Evolutionary conservation across 2,888 invertebrate species (phyloP), one percentile per base, ranked within the genome.

Genomic region (Tubulanus polymorphus): DNA sequence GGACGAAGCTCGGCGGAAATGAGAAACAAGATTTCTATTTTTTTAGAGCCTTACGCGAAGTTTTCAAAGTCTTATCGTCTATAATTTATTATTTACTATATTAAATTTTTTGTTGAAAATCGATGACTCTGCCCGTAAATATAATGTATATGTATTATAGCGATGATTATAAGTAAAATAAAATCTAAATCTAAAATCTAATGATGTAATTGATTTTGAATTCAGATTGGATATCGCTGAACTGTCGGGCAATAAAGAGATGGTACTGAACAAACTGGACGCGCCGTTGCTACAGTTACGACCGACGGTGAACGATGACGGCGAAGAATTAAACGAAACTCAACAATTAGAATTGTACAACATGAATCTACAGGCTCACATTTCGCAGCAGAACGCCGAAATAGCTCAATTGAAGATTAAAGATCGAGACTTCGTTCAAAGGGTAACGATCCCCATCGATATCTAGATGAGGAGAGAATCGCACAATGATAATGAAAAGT

Each of bases 351-450:
- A 75, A 54, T 60, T 74, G 3, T 60, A 68, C 23, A 70, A 72
- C 48, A 65, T 71, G 57, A 69, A 73, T 53, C 60, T 75, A 37
- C 60, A 73, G 73, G 71, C 71, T 12, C 68, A 71, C 55, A 65
- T 74, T 3, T 59, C 65, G 27, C 71, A 72, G 53, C 55, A 73
- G 37, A 68, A 64, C 60, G 69, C 67, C 51, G 71, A 73, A 51
- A 53, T 71, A 18, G 69, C 70, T 32, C 65, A 69, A 49, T 63
- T 58, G 18, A 69, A 65, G 54, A 52, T 70, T 1, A 56, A 63
- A 29, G 73, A 72, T 52, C 62, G 64, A 47, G 70, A 71, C 29
- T 56, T 70, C 0, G 48, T 58, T 3, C 60, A 62, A 47, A 65
- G 64, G 64, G 68, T 71, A 57, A 49, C n/a, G n/a, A n/a, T n/a